A percentile compares a stretch with the other conserved stretches of the same genome.
phyloP scores from a whole-genome alignment of 1,140 invertebrate species.

The Nixonia krombeini region DNA sequence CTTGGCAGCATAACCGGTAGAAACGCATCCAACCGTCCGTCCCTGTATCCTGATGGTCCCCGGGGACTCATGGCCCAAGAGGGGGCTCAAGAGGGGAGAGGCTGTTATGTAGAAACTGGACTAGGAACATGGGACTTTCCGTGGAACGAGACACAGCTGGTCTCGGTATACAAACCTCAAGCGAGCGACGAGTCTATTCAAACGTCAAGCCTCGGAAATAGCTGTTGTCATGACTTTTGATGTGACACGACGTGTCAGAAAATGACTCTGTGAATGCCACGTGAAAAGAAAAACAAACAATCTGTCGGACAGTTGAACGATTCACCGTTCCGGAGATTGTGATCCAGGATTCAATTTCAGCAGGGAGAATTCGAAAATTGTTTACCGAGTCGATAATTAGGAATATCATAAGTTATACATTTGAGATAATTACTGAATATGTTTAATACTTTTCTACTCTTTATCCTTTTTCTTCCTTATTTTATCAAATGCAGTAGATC shows the following conservation, averaged over 20 bases:
- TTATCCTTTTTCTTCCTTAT: too few species aligned
- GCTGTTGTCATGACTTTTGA: conserved; percentile 42
- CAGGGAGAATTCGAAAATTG: too few species aligned
- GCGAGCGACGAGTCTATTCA: conserved; percentile 39
- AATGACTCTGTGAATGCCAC: conserved; percentile 38
- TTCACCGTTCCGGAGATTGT: too few species aligned
- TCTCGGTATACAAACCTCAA: conserved; percentile 26
- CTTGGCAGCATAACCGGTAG: conserved; percentile 12
- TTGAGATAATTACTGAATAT: too few species aligned
- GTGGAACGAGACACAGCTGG: conserved; percentile 38
- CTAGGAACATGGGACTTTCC: conserved; percentile 28
- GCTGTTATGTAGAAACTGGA: conserved; percentile 19
- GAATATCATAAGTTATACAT: too few species aligned
- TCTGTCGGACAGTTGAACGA: conserved; percentile 13
- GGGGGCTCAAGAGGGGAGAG: conserved; percentile 23
- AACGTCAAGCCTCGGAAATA: conserved; percentile 39
- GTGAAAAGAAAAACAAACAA: conserved; percentile 18
- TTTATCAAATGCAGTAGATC: neutral
- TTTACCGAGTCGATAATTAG: too few species aligned
- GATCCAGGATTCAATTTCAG: too few species aligned
- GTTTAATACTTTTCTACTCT: too few species aligned
- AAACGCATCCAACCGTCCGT: conserved; percentile 31
- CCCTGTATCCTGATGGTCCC: conserved; percentile 35
- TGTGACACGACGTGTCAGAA: conserved; percentile 43
- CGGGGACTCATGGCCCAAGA: conserved; percentile 31